Conservation (phyloP, 2,113 vertebrate genomes). For the Pachycephala philippinensis region DNA sequence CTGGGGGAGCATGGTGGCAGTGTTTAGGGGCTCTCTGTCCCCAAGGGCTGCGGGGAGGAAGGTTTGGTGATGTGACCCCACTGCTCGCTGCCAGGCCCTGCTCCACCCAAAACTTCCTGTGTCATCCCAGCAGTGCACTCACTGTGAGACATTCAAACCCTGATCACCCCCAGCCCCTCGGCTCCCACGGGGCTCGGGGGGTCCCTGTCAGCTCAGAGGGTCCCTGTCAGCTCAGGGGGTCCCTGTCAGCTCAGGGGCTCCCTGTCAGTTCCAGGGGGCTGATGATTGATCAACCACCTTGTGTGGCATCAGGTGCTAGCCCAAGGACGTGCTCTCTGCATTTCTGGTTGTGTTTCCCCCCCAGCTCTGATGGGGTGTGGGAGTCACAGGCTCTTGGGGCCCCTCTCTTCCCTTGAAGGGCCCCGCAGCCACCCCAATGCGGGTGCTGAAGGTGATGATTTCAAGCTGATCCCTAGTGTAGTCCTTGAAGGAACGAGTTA, state of each 20-base stretch:
- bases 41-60: background rate
- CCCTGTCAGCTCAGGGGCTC: background rate
- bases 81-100: fast-evolving
- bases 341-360: background rate
- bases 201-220: too few relatives aligned
- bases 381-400: fast-evolving
- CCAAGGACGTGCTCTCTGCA: fast-evolving
- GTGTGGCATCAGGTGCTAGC: background rate
- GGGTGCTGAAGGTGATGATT: background rate
- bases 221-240: too few relatives aligned
- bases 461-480: fast-evolving
- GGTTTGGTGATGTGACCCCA: background rate
- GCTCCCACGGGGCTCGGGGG: too few relatives aligned
- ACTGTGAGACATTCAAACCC: background rate
- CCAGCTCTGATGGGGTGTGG: background rate
- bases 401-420: background rate
- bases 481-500: background rate
- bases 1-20: background rate
- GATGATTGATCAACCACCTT: background rate
- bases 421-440: fast-evolving
- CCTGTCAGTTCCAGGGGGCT: background rate
- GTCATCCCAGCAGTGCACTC: background rate
- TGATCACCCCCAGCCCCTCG: background rate
- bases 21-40: background rate
- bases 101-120: conserved; percentile 26